Conservation (phyloP, 2,797 vertebrate genomes). For the Peromyscus eremicus region DNA sequence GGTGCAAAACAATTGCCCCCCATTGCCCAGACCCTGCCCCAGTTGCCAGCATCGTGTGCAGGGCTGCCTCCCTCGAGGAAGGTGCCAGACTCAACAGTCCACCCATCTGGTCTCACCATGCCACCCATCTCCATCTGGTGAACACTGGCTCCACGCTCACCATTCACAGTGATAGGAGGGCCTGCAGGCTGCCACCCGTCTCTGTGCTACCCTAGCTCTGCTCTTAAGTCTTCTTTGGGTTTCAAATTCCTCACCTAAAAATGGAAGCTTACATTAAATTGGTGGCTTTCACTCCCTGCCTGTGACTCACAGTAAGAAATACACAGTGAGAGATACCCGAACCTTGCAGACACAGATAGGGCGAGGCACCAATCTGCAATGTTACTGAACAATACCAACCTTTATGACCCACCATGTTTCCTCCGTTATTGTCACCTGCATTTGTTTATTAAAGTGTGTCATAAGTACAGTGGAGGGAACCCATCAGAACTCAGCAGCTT, state of each 20-base stretch:
- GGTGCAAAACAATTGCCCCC: slow-evolving; percentile 26
- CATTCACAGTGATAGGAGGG: neutral
- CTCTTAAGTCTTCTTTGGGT: neutral
- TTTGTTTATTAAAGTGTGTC: neutral
- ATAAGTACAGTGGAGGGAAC: neutral
- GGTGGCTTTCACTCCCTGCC: neutral
- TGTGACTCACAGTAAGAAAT: neutral
- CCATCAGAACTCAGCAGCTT: neutral
- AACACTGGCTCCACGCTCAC: neutral
- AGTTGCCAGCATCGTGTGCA: neutral
- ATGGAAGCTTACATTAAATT: neutral
- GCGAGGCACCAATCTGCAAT: neutral
- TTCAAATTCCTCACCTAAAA: neutral
- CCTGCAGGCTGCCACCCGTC: neutral
- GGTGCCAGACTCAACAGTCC: neutral
- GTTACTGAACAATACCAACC: neutral
- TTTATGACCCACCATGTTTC: neutral
- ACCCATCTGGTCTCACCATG: neutral
- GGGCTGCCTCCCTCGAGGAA: neutral
- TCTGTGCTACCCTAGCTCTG: neutral
- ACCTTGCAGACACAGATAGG: neutral
- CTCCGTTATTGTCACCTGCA: neutral
- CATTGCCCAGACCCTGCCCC: neutral
- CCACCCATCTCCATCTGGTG: too few species aligned
- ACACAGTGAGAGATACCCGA: neutral